Evolutionary conservation across 2,113 vertebrate species (phyloP).

Genomic region (Callaeas wilsoni): DNA sequence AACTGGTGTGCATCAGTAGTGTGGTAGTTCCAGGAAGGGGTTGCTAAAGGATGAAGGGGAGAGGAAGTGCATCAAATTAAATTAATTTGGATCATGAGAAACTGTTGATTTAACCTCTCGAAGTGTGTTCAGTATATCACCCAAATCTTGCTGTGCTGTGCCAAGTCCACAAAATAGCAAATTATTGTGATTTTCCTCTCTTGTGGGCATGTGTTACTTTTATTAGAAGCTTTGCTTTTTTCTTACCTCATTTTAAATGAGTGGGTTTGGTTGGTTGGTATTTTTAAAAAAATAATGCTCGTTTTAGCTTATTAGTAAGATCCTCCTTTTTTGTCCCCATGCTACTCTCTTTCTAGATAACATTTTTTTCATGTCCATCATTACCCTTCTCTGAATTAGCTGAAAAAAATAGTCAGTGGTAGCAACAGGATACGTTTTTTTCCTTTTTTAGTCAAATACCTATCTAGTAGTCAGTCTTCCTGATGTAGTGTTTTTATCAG

Average conservation of each 20-base stretch:
- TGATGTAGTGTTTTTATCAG: background rate
- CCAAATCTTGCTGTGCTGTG: background rate
- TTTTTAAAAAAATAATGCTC: background rate
- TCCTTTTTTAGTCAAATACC: background rate
- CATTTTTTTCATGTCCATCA: background rate
- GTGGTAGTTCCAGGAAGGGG: background rate
- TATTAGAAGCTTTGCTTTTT: background rate
- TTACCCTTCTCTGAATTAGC: background rate
- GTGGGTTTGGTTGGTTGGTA: background rate
- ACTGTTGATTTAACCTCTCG: background rate
- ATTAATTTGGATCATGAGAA: background rate
- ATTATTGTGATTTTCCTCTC: background rate
- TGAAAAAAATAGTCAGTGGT: background rate
- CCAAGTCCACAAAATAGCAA: background rate
- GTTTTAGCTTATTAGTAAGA: background rate
- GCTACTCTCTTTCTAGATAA: background rate
- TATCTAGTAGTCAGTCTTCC: background rate
- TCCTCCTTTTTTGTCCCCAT: background rate
- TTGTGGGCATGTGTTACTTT: background rate
- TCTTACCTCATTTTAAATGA: background rate
- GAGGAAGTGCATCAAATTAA: background rate
- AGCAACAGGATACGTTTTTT: background rate
- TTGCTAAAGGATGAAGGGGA: background rate
- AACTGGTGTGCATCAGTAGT: conserved; percentile 9
- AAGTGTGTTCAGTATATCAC: background rate